These are phyloP conservation scores for Streblospio benedicti DNA, from an alignment of 1,140 invertebrate genomes.

Conservation along the genomic window DNA sequence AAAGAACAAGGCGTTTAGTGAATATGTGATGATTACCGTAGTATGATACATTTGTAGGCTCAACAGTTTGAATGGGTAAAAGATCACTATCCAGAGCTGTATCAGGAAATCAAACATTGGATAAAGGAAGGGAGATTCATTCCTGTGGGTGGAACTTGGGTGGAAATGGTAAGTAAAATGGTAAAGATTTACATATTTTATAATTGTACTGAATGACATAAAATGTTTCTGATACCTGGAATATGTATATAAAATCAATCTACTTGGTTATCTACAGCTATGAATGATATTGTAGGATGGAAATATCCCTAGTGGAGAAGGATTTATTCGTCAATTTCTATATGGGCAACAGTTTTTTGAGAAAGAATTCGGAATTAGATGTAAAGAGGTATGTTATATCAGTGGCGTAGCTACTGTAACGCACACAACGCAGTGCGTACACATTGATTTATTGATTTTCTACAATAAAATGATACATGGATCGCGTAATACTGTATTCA, in stretches of 20 bases:
- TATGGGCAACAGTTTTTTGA: slow-evolving; percentile 53
- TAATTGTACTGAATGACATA: background rate
- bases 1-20: too few relatives aligned
- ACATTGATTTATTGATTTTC: too few relatives aligned
- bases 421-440: too few relatives aligned
- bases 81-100: slow-evolving; percentile 49
- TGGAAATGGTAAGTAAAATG: slow-evolving; percentile 50
- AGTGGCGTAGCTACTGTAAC: too few relatives aligned
- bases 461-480: too few relatives aligned
- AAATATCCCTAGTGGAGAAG: slow-evolving; percentile 53
- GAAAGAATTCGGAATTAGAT: slow-evolving; percentile 48
- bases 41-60: slow-evolving; percentile 50
- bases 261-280: too few relatives aligned
- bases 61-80: slow-evolving; percentile 54
- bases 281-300: too few relatives aligned
- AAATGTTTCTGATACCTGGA: background rate
- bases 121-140: slow-evolving; percentile 47
- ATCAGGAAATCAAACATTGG: slow-evolving; percentile 44
- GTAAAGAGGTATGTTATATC: slow-evolving; percentile 35
- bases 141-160: slow-evolving; percentile 53
- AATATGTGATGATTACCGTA: too few relatives aligned
- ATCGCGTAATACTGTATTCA: too few relatives aligned
- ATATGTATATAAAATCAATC: background rate
- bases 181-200: background rate
- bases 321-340: slow-evolving; percentile 53